Evolutionary conservation across 92 coral and sea anemone genomes (phyloP), one percentile per base, ranked within the genome.

Genomic region (Epizoanthus fatuus): DNA sequence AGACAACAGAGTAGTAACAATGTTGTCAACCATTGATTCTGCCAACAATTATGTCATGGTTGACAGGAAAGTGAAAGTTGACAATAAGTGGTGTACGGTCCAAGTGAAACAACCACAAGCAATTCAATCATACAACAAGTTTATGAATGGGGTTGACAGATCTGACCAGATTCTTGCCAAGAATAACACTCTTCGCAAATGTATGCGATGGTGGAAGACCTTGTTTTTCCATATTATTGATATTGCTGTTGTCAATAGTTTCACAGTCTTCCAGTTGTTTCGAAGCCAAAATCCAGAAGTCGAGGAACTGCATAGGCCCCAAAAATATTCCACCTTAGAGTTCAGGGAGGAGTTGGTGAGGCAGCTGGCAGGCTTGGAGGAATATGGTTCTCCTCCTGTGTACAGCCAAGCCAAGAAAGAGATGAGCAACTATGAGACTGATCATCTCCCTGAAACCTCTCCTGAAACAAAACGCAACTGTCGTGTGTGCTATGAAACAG

Each of bases 71-170:
- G 29, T 13, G n/a, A n/a, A n/a, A n/a, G n/a, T n/a, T n/a, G n/a
- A n/a, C n/a, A n/a, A n/a, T n/a, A n/a, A n/a, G n/a, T 84, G 69
- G 44, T 32, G 38, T 20, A 19, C 69, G 12, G 38, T 63, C 69
- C 69, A 63, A 63, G 88, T 84, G 40, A 47, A 44, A n/a, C 81
- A 72, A 37, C 81, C 88, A 29, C n/a, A 85, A 52, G 89, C 64
- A 22, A 64, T 85, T 59, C 75, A 54, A 1, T 52, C 57, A 35
- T 85, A 85, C 44, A 85, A 85, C 70, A 52, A 85, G 68, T 75
- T 42, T 40, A 63, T 85, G 25, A 75, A 75, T 75, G 65, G 68
- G 47, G 83, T 85, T 12, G 83, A 85, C 51, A 85, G 89, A 51
- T 85, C 68, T 6, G 89, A 85, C 57, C 83, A 85, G n/a, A 65